Evolutionary conservation across 2,888 invertebrate species (phyloP).

Genomic region (Oscheius sp.): DNA sequence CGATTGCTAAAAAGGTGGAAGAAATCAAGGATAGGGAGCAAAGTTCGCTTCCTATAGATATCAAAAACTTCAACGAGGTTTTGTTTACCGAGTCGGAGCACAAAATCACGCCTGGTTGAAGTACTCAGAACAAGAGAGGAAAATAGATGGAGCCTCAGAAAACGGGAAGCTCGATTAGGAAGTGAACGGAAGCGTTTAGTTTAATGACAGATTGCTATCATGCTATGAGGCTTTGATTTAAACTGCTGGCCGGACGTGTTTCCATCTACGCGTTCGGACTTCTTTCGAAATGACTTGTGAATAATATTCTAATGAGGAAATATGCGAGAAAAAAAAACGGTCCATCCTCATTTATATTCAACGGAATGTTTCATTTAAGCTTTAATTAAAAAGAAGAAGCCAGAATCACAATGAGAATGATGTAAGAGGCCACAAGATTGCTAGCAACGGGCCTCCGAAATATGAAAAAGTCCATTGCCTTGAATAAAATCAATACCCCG

Average conservation of each 20-base stretch:
- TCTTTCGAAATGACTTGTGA: too few species aligned
- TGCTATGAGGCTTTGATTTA: not conserved
- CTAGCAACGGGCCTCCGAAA: not conserved
- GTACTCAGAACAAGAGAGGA: not conserved
- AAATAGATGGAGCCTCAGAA: not conserved
- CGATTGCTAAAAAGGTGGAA: not conserved
- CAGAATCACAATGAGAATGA: not conserved
- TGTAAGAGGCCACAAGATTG: too few species aligned
- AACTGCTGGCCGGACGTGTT: constrained; percentile 5
- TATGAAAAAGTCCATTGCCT: not conserved
- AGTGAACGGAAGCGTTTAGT: constrained; percentile 14
- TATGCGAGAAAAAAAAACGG: not conserved
- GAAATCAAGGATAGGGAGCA: not conserved
- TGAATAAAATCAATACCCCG: too few species aligned
- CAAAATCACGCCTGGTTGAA: not conserved
- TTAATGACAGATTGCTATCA: constrained; percentile 18
- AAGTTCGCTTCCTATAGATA: constrained; percentile 12
- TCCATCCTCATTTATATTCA: too few species aligned
- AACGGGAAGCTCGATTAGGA: constrained; percentile 13
- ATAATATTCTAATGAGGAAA: too few species aligned
- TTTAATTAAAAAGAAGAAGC: not conserved
- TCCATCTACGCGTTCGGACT: not conserved
- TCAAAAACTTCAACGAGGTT: not conserved
- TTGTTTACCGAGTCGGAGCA: not conserved
- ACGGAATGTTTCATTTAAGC: not conserved